Percentiles rank a stretch among this genome's conserved stretches.
Conservation (phyloP, 2,113 vertebrate genomes). For the Acrocephalus arundinaceus region DNA sequence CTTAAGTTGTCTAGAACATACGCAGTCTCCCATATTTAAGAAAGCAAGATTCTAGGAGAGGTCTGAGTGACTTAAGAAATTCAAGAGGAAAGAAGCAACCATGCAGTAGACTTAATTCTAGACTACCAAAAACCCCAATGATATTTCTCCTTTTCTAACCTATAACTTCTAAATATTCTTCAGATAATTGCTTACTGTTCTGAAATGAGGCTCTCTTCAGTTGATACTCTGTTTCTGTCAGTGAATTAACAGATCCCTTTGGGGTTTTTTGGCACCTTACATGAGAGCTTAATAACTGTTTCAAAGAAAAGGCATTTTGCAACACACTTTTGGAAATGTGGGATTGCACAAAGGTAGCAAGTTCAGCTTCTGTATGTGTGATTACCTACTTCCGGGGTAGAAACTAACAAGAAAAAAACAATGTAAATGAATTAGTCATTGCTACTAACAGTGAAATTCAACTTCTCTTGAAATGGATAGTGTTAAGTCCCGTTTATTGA, state of each 20-base stretch:
- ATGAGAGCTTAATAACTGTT: conserved; percentile 32
- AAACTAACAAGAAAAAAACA: background rate
- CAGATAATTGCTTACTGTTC: background rate
- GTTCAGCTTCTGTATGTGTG: background rate
- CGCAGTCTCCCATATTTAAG: background rate
- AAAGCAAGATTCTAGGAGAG: background rate
- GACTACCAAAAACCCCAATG: background rate
- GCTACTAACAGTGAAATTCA: background rate
- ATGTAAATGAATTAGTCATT: conserved; percentile 5
- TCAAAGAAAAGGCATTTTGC: conserved; percentile 59
- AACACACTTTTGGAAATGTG: conserved; percentile 1
- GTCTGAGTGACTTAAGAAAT: background rate
- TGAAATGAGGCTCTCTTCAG: background rate
- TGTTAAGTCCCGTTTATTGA: background rate
- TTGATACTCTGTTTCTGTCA: background rate
- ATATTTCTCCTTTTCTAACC: background rate
- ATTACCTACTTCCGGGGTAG: background rate
- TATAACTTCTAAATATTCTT: background rate
- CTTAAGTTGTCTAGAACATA: background rate
- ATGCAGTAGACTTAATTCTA: background rate
- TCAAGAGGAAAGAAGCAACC: background rate
- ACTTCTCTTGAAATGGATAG: background rate
- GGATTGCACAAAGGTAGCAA: background rate
- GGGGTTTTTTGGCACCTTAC: conserved; percentile 35
- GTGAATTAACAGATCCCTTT: background rate